Conservation (phyloP, 2,888 invertebrate species). For the Saturnia pavonia region DNA sequence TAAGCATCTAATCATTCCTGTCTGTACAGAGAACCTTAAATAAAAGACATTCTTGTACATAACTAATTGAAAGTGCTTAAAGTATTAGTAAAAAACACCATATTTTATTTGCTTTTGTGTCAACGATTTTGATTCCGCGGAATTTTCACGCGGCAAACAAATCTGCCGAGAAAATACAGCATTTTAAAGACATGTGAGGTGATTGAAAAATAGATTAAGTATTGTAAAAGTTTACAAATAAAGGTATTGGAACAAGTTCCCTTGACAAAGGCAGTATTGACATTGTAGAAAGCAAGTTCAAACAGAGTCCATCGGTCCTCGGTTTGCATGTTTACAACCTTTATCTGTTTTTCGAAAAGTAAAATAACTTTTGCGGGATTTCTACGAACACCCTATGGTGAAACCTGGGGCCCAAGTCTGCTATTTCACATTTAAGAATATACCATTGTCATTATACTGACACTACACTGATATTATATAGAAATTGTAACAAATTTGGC, state of each 20-base stretch:
- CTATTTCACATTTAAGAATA: too few relatives aligned
- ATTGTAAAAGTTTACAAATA: conserved; percentile 56
- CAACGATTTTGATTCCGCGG: background rate
- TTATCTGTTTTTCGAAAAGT: conserved; percentile 63
- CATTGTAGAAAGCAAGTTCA: conserved; percentile 76
- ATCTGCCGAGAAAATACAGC: background rate
- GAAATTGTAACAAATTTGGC: too few relatives aligned
- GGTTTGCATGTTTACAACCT: conserved; percentile 56
- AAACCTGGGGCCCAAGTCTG: too few relatives aligned
- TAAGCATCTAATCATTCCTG: too few relatives aligned
- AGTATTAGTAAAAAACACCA: too few relatives aligned
- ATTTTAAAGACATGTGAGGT: conserved; percentile 28
- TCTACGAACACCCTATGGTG: conserved; percentile 42
- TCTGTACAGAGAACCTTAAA: too few relatives aligned
- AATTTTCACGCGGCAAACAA: background rate
- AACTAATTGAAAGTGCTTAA: too few relatives aligned
- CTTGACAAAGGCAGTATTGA: conserved; percentile 69
- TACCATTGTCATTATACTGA: too few relatives aligned
- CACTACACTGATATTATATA: too few relatives aligned
- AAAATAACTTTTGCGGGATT: conserved; percentile 60
- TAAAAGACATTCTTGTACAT: too few relatives aligned
- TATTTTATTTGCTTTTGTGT: too few relatives aligned
- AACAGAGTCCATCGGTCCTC: conserved; percentile 57
- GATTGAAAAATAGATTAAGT: conserved; percentile 54
- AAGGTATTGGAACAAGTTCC: conserved; percentile 68